phyloP scores from a whole-genome alignment of 2,797 vertebrate species.

The Schizopygopsis malacanthus region DNA sequence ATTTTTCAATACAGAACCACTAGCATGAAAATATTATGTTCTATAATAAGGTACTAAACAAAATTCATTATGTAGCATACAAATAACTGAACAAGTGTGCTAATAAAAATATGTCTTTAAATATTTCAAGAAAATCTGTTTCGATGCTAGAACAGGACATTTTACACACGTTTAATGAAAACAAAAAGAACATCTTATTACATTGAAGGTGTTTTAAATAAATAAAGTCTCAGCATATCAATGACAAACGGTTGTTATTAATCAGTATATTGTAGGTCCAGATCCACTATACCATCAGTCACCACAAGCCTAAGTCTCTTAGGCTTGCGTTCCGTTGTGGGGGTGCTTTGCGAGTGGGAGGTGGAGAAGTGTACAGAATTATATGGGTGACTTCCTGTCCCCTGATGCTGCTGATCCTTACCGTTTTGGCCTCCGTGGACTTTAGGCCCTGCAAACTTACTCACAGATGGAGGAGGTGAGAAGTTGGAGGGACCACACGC shows the following conservation, averaged over 20 bases:
- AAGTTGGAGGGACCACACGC: constrained; percentile 76
- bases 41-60: constrained; percentile 53
- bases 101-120: constrained; percentile 51
- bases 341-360: constrained; percentile 75
- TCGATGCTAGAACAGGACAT: constrained; percentile 49
- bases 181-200: constrained; percentile 39
- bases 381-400: constrained; percentile 71
- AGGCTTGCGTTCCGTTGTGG: constrained; percentile 76
- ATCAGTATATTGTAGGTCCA: constrained; percentile 87
- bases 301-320: constrained; percentile 91
- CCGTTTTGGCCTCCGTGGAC: constrained; percentile 71
- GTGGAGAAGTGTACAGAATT: constrained; percentile 69
- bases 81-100: constrained; percentile 34
- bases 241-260: constrained; percentile 62
- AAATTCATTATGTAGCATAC: constrained; percentile 27
- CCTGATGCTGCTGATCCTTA: constrained; percentile 75
- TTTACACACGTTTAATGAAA: constrained; percentile 44
- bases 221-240: constrained; percentile 49
- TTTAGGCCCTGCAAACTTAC: constrained; percentile 73
- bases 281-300: constrained; percentile 88
- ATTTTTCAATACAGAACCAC: constrained; percentile 37
- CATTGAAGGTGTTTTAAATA: constrained; percentile 54
- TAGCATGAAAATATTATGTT: constrained; percentile 45
- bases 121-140: constrained; percentile 44
- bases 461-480: constrained; percentile 70